Evolutionary conservation across 2,797 vertebrate genomes (phyloP).

Genomic region (Ptychadena robeensis): DNA sequence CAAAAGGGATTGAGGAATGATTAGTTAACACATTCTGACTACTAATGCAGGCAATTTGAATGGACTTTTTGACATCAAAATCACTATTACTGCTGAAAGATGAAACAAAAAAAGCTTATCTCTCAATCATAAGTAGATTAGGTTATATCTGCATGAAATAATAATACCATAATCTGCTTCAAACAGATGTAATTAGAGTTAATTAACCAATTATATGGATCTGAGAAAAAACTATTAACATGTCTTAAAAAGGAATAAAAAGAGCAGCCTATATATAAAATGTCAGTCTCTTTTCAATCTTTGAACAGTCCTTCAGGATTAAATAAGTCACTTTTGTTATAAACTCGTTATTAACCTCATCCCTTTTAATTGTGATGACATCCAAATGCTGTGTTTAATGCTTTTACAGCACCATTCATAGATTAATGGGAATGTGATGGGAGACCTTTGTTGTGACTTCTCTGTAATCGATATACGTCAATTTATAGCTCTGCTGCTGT

Average conservation of each 20-base stretch:
- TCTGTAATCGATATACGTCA: constrained; percentile 51
- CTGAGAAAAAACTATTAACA: constrained; percentile 4
- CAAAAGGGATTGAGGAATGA: background rate
- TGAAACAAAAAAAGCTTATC: background rate
- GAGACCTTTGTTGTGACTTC: constrained; percentile 42
- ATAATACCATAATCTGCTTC: background rate
- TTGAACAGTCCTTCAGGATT: background rate
- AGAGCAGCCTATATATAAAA: background rate
- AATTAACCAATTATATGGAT: constrained; percentile 13
- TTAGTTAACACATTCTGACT: background rate
- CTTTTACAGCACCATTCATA: constrained; percentile 6
- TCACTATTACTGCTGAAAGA: background rate
- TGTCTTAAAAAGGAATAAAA: background rate
- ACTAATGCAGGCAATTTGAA: background rate
- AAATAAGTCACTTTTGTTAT: constrained; percentile 30
- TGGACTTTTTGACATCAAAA: background rate
- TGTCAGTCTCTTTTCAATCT: constrained; percentile 11
- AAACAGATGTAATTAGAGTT: constrained; percentile 17
- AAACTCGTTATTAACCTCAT: background rate
- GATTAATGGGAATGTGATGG: constrained; percentile 38
- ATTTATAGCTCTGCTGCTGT: constrained; percentile 46
- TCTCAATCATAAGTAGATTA: background rate
- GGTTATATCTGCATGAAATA: background rate
- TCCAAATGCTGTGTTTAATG: constrained; percentile 24
- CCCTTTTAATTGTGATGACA: constrained; percentile 28